phyloP scores from a whole-genome alignment of 2,797 vertebrate species.

The Syndactyla subalaris region DNA sequence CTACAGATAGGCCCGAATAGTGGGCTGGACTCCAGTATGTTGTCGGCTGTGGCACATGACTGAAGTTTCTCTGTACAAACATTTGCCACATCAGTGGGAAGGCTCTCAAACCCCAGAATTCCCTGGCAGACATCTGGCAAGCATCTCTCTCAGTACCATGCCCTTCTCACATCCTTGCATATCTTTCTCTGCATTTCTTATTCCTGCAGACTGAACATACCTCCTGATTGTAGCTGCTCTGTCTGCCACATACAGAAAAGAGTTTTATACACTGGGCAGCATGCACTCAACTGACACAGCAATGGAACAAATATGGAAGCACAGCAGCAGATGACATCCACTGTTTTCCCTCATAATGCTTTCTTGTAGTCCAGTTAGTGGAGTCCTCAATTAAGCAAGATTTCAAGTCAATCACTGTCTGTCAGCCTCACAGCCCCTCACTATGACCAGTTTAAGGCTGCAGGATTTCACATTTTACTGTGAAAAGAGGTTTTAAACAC shows the following conservation, averaged over 20 bases:
- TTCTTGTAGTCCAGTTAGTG: background rate
- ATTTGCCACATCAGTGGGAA: background rate
- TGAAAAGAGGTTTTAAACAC: background rate
- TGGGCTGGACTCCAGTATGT: background rate
- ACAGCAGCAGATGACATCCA: background rate
- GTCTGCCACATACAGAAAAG: background rate
- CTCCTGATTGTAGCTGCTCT: conserved; percentile 41
- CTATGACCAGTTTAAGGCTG: background rate
- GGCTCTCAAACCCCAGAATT: background rate
- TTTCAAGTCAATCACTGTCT: background rate
- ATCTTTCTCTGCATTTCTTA: background rate
- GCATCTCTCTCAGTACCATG: background rate
- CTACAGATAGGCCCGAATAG: background rate
- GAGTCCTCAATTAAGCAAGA: background rate
- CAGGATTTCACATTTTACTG: background rate
- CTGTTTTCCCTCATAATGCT: background rate
- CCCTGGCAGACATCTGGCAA: background rate
- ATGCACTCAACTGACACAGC: conserved; percentile 29
- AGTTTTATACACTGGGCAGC: conserved; percentile 11
- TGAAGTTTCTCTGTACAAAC: background rate
- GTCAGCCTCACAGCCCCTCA: background rate
- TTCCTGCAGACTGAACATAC: background rate
- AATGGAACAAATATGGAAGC: background rate
- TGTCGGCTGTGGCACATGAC: background rate
- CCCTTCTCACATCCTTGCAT: background rate